Percentiles rank a stretch among this genome's conserved stretches.
Conservation (phyloP, 2,797 vertebrate genomes). For the Micrastur ruficollis region DNA sequence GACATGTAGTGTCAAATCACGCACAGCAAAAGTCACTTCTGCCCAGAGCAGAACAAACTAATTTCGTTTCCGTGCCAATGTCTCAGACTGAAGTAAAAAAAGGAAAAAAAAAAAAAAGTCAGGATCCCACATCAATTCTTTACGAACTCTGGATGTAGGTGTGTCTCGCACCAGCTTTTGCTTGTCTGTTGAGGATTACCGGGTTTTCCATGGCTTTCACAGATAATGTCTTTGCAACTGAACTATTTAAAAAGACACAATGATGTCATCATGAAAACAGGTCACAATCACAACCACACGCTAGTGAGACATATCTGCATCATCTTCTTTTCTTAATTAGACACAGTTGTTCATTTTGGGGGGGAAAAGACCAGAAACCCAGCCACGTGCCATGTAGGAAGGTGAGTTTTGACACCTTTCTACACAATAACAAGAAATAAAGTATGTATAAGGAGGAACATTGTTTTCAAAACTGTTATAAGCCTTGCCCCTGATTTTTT, state of each 20-base stretch:
- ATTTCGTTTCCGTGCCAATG: neutral
- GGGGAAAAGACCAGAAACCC: neutral
- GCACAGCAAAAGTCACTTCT: neutral
- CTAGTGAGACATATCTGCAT: neutral
- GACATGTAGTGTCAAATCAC: neutral
- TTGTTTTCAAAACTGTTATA: neutral
- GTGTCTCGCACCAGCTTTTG: neutral
- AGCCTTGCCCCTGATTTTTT: neutral
- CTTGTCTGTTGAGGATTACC: neutral
- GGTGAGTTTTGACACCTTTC: neutral
- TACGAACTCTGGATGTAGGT: neutral
- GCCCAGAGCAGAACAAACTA: neutral
- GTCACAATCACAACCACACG: conserved; percentile 18
- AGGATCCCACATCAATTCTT: neutral
- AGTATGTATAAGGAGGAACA: neutral
- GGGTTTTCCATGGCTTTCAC: neutral
- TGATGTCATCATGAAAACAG: conserved; percentile 50
- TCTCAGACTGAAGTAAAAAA: neutral
- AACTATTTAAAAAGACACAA: conserved; percentile 23
- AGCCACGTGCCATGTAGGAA: neutral
- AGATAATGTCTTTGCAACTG: neutral
- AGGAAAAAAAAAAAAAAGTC: neutral
- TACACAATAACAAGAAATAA: neutral
- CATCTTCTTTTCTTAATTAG: neutral
- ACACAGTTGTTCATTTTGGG: neutral